Percentiles rank a stretch among this genome's conserved stretches.
phyloP scores from a whole-genome alignment of 2,888 invertebrate genomes.

The Hyalella azteca region DNA sequence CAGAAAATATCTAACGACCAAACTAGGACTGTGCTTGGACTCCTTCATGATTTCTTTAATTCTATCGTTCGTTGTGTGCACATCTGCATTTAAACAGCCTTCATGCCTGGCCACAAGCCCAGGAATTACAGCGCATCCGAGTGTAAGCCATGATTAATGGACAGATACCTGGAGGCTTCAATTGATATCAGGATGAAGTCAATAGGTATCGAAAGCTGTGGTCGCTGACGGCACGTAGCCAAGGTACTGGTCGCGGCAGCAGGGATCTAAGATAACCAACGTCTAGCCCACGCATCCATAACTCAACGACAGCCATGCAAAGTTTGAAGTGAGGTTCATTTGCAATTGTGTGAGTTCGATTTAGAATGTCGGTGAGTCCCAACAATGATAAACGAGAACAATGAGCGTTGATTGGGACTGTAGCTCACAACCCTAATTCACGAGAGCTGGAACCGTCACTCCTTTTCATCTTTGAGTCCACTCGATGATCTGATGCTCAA shows the following conservation, averaged over 20 bases:
- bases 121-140: not conserved
- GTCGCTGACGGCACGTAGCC: not conserved
- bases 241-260: not conserved
- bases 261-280: not conserved
- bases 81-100: too few relatives aligned
- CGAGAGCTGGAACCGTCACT: too few relatives aligned
- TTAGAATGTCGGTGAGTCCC: not conserved
- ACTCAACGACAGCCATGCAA: not conserved
- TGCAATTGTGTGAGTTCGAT: not conserved
- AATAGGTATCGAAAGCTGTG: not conserved
- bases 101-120: too few relatives aligned
- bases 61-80: too few relatives aligned
- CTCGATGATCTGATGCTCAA: too few relatives aligned
- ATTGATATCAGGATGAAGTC: not conserved
- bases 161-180: not conserved
- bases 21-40: too few relatives aligned
- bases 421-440: not conserved
- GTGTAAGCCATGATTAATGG: not conserved
- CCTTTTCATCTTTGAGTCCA: too few relatives aligned
- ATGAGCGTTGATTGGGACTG: not conserved
- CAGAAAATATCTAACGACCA: too few relatives aligned
- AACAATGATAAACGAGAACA: not conserved
- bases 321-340: not conserved
- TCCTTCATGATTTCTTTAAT: too few relatives aligned
- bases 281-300: not conserved